phyloP scores from a whole-genome alignment of 2,888 invertebrate genomes.

The Furcula furcula region DNA sequence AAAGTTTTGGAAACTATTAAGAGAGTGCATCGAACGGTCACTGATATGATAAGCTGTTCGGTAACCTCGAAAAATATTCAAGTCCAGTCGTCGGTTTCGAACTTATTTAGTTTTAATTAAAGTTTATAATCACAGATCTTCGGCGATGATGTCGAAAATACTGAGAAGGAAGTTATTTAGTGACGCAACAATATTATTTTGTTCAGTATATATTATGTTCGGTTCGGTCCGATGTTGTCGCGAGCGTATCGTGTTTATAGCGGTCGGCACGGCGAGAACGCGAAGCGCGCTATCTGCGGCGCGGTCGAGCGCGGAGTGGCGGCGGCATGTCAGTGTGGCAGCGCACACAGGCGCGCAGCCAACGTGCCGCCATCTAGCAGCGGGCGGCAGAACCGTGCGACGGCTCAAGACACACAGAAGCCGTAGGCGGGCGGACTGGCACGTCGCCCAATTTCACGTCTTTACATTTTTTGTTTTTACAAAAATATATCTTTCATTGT shows the following conservation, averaged over 20 bases:
- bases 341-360: conserved; percentile 69
- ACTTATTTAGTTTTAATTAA: conserved; percentile 27
- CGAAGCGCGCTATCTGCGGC: conserved; percentile 73
- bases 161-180: conserved; percentile 23
- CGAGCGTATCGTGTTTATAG: conserved; percentile 61
- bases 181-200: conserved; percentile 58
- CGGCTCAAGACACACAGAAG: conserved; percentile 30
- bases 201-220: conserved; percentile 38
- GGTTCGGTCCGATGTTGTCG: conserved; percentile 55
- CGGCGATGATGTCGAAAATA: conserved; percentile 27
- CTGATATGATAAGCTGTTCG: conserved; percentile 54
- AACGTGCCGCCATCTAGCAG: conserved; percentile 58
- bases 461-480: too few relatives aligned
- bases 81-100: conserved; percentile 28
- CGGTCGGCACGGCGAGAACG: conserved; percentile 45
- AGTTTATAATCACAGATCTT: conserved; percentile 33
- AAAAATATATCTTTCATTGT: too few relatives aligned
- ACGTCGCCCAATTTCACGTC: conserved; percentile 24
- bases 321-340: conserved; percentile 61
- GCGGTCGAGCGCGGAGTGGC: conserved; percentile 79
- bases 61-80: conserved; percentile 37
- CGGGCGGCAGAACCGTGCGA: conserved; percentile 59
- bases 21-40: conserved; percentile 51
- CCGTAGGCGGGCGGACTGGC: conserved; percentile 56
- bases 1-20: conserved; percentile 30